Base-by-base conservation (phyloP, 2,888 invertebrate genomes). In the Pollenia angustigena region DNA sequence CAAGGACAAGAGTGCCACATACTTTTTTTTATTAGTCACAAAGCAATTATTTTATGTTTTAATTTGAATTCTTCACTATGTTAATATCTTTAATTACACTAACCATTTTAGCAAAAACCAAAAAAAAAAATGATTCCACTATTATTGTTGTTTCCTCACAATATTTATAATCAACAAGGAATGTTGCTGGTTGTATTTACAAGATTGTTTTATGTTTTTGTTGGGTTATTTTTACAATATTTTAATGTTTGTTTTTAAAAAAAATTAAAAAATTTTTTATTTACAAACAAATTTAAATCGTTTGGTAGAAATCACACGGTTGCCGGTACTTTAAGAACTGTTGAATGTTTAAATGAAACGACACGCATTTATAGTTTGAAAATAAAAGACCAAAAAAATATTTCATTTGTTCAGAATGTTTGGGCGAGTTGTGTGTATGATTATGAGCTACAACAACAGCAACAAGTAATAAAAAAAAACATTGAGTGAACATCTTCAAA, bases 311-410 rank as follows among this genome's bases (percentile, higher is more conserved):
- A 80, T 69, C 54, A 54, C 79, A 68, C 81, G 78, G 18, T 81
- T 84, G 87, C 81, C 84, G 81, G 74, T 50, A 81, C 60, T 76
- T 52, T 84, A 72, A 87, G 87, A 87, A 87, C 87, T 87, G 87
- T 87, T 84, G 81, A 72, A 60, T 64, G 50, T 87, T 84, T 78
- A 54, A 71, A 42, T 68, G 48, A 62, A 81, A 81, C 81, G 62
- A 69, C 62, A 81, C 87, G 87, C 87, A 87, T 87, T 87, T 87
- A 87, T 87, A 87, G 81, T 84, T 84, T 71, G 84, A 72, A 78
- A 84, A 84, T 68, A 78, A 78, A 84, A 78, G 32, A 32, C 48
- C 60, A 54, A 82, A 60, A 32, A 76, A 46, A 79, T 16, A 56
- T 56, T 64, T 64, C 8, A 58, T 71, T 72, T 60, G 50, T 52